A percentile compares a stretch with the other conserved stretches of the same genome.
These are phyloP conservation scores for Erpobdella octoculata DNA, from an alignment of 2,888 invertebrate genomes.

Conservation along the genomic window DNA sequence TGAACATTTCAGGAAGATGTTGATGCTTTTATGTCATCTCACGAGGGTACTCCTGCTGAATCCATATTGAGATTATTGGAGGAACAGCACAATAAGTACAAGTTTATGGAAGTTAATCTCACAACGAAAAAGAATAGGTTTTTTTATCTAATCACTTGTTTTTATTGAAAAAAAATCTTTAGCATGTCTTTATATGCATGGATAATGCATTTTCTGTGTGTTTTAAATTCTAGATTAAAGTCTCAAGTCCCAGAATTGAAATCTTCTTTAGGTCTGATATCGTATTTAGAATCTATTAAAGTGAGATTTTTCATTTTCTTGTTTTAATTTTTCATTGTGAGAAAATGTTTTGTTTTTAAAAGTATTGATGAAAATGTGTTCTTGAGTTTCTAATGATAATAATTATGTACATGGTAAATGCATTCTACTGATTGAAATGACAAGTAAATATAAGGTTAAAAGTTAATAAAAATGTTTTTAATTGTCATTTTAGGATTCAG, in stretches of 20 bases:
- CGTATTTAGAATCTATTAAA: conserved; percentile 73
- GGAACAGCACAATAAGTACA: conserved; percentile 89
- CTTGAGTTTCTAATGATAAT: too few relatives aligned
- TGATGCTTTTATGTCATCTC: conserved; percentile 76
- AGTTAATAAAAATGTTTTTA: too few relatives aligned
- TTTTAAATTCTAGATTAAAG: conserved; percentile 59
- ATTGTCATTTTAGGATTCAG: conserved; percentile 54
- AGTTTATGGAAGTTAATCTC: conserved; percentile 90
- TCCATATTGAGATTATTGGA: conserved; percentile 76
- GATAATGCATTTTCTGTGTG: background rate
- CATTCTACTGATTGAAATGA: too few relatives aligned
- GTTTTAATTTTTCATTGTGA: background rate
- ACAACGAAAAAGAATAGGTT: conserved; percentile 72
- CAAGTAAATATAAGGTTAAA: too few relatives aligned
- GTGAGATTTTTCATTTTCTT: conserved; percentile 39
- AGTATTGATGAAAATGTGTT: too few relatives aligned
- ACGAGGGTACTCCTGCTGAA: conserved; percentile 75
- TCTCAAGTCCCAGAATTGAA: conserved; percentile 89
- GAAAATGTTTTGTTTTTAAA: background rate
- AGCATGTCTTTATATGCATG: background rate
- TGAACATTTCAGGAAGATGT: conserved; percentile 70
- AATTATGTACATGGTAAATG: too few relatives aligned
- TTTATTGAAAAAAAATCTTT: background rate
- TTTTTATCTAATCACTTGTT: background rate
- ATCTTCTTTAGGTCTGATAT: conserved; percentile 81